phyloP scores from a whole-genome alignment of 2,113 vertebrate genomes.

The Taurulus bubalis region DNA sequence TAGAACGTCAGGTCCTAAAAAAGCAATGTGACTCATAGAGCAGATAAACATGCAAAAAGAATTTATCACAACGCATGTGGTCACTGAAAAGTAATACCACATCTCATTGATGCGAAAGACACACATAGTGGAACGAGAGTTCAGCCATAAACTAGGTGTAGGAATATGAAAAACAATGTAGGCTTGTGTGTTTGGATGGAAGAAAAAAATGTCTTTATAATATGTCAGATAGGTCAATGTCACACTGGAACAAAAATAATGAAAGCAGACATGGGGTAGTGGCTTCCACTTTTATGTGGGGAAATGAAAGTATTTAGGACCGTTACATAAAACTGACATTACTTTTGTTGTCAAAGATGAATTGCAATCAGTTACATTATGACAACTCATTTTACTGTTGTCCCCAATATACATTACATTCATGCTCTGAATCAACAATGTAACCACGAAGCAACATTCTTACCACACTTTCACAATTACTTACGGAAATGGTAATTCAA shows the following conservation, averaged over 20 bases:
- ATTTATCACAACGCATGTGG: conserved; percentile 48
- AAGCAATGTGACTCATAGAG: conserved; percentile 78
- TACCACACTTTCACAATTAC: background rate
- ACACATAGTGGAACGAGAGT: conserved; percentile 57
- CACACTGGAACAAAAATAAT: conserved; percentile 29
- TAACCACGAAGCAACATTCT: background rate
- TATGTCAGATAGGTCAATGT: conserved; percentile 37
- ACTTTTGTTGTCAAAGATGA: background rate
- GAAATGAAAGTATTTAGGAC: too few species aligned
- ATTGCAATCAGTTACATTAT: background rate
- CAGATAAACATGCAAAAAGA: conserved; percentile 68
- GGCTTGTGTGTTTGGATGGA: conserved; percentile 33
- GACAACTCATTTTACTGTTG: background rate
- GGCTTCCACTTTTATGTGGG: conserved; percentile 26
- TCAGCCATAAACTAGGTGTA: conserved; percentile 57
- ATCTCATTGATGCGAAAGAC: conserved; percentile 74
- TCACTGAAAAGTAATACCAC: conserved; percentile 70
- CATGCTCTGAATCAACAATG: background rate
- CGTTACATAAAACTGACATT: conserved; percentile 1
- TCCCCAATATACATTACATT: background rate
- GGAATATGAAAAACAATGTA: conserved; percentile 42
- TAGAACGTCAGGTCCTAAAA: conserved; percentile 62
- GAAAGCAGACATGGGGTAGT: conserved; percentile 32
- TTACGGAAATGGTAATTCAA: background rate
- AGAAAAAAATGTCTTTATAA: conserved; percentile 60